Percentiles rank a stretch among this genome's conserved stretches.
phyloP scores from a whole-genome alignment of 2,113 vertebrate genomes.

The Alligator sinensis region DNA sequence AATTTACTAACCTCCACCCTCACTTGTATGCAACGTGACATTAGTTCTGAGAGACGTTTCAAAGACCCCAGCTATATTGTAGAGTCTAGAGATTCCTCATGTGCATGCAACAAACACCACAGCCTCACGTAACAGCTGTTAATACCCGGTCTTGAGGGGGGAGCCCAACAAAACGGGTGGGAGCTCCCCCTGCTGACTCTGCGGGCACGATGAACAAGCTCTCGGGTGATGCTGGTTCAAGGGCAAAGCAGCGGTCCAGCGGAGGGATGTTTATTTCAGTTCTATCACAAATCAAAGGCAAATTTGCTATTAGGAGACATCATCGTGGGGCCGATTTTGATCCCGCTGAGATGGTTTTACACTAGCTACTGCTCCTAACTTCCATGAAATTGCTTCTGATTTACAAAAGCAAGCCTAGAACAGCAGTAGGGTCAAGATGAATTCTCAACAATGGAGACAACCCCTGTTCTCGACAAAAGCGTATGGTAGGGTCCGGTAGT shows the following conservation, averaged over 20 bases:
- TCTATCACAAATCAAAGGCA: neutral
- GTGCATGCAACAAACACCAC: slow-evolving; percentile 31
- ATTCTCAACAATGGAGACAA: neutral
- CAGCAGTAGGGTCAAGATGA: neutral
- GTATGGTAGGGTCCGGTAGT: neutral
- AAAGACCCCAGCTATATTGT: neutral
- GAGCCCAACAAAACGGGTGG: neutral
- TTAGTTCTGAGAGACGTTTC: neutral
- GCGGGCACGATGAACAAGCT: neutral
- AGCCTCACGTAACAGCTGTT: slow-evolving; percentile 53
- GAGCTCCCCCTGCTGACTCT: slow-evolving; percentile 65
- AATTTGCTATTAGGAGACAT: neutral
- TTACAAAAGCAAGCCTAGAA: neutral
- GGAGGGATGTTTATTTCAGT: neutral
- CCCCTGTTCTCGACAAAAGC: neutral
- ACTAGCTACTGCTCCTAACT: neutral
- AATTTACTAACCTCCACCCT: accelerated
- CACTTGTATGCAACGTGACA: neutral
- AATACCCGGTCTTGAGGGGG: neutral
- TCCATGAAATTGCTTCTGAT: neutral
- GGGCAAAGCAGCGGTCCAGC: slow-evolving; percentile 49
- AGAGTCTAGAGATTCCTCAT: neutral
- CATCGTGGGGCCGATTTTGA: neutral
- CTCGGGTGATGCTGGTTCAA: slow-evolving; percentile 60
- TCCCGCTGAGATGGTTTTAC: neutral